A percentile compares a stretch with the other conserved stretches of the same genome.
Conservation (phyloP, 2,797 vertebrate genomes). For the Monodelphis domestica region DNA sequence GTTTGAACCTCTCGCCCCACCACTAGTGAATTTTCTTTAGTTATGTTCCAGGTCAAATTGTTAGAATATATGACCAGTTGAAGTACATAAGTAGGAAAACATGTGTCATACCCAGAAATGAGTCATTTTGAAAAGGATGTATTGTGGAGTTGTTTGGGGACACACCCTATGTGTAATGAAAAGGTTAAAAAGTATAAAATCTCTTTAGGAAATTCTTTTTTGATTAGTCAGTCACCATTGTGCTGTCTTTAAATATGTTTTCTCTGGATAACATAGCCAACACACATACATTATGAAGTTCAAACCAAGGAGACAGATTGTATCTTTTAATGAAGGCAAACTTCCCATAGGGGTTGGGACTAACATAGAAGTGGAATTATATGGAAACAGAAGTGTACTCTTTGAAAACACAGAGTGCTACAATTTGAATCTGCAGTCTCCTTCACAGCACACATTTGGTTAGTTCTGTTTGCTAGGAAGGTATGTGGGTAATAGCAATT, state of each 20-base stretch:
- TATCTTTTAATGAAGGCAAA: slow-evolving; percentile 3
- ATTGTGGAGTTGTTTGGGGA: slow-evolving; percentile 63
- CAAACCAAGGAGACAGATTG: neutral
- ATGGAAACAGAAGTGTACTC: neutral
- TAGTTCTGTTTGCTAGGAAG: slow-evolving; percentile 23
- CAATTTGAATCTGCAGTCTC: neutral
- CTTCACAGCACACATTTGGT: neutral
- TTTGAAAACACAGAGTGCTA: slow-evolving; percentile 22
- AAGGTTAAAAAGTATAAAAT: slow-evolving; percentile 60
- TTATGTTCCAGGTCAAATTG: slow-evolving; percentile 14
- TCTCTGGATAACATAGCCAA: slow-evolving; percentile 48
- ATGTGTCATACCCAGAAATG: slow-evolving; percentile 20
- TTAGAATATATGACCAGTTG: slow-evolving; percentile 8
- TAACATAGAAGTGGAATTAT: slow-evolving; percentile 6
- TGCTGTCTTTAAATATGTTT: slow-evolving; percentile 47
- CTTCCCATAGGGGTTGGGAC: neutral
- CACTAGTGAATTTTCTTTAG: slow-evolving; percentile 9
- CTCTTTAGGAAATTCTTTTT: slow-evolving; percentile 62
- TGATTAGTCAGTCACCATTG: slow-evolving; percentile 58
- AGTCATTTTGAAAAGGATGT: slow-evolving; percentile 52
- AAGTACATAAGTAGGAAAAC: slow-evolving; percentile 21
- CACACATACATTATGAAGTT: neutral
- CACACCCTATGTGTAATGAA: slow-evolving; percentile 63
- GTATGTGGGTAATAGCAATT: neutral
- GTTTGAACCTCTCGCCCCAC: neutral